Percentiles rank a stretch among this genome's conserved stretches.
Conservation (phyloP, 2,888 invertebrate genomes). For the Apantesis nais region DNA sequence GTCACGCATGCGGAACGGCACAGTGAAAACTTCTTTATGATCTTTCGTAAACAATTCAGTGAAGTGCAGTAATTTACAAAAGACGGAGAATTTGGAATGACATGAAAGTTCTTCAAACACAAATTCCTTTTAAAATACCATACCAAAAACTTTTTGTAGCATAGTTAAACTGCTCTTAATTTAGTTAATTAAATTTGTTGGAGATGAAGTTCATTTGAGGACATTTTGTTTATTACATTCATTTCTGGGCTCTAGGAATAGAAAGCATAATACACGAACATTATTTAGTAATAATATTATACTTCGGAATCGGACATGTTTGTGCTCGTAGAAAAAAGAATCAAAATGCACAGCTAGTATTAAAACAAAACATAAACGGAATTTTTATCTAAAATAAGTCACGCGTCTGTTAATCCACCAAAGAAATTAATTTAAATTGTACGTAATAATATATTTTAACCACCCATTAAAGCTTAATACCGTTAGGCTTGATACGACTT, state of each 20-base stretch:
- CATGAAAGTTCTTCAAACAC: not conserved
- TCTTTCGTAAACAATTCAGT: not conserved
- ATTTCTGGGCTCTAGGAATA: not conserved
- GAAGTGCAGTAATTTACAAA: not conserved
- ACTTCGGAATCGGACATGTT: too few species aligned
- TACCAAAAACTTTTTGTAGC: not conserved
- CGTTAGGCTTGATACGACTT: too few species aligned
- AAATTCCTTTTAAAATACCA: not conserved
- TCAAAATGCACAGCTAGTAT: too few species aligned
- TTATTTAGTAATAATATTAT: too few species aligned
- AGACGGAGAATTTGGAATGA: not conserved
- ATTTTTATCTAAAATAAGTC: not conserved
- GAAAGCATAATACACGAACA: too few species aligned
- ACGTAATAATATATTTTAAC: too few species aligned
- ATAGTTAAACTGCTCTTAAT: not conserved
- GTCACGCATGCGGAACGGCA: not conserved
- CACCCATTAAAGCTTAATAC: too few species aligned
- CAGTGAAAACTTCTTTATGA: not conserved
- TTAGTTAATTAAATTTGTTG: not conserved
- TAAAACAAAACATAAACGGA: too few species aligned
- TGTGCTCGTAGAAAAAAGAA: too few species aligned
- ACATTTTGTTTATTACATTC: not conserved
- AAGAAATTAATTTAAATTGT: too few species aligned
- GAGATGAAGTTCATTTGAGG: not conserved
- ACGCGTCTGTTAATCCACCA: not conserved